phyloP scores from a whole-genome alignment of 2,113 vertebrate species.

The Pedionomus torquatus region DNA sequence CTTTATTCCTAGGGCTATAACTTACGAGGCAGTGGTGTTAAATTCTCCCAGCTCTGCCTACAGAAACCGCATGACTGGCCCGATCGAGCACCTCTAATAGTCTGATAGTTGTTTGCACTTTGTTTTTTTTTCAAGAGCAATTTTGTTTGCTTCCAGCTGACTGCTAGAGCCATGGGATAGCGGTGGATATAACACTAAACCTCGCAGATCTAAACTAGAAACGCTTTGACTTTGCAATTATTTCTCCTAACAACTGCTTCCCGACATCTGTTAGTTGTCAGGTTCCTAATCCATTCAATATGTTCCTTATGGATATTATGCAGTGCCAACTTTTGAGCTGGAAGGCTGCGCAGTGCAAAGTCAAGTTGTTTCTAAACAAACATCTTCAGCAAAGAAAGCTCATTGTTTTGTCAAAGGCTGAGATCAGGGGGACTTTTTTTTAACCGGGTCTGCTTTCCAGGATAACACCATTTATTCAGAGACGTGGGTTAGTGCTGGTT shows the following conservation, averaged over 20 bases:
- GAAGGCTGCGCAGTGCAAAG: background rate
- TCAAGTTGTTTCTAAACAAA: background rate
- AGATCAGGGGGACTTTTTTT: background rate
- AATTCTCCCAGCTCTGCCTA: background rate
- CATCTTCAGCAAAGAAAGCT: background rate
- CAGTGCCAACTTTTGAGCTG: background rate
- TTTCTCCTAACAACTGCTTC: conserved; percentile 7
- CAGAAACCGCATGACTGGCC: background rate
- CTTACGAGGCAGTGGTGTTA: background rate
- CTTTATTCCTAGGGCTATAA: background rate
- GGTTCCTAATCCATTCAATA: conserved; percentile 45
- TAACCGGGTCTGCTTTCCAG: background rate
- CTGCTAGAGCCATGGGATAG: conserved; percentile 37
- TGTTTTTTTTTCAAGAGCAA: background rate
- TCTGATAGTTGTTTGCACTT: background rate
- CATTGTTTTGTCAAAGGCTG: background rate
- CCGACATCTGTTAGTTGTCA: conserved; percentile 50
- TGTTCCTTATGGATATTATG: background rate
- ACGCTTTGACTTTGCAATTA: conserved; percentile 19
- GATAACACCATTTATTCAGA: background rate
- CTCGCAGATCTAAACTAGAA: conserved; percentile 36
- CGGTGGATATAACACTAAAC: conserved; percentile 1
- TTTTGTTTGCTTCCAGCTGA: conserved; percentile 31
- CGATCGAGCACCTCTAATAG: background rate
- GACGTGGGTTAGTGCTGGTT: too few species aligned